phyloP scores from a whole-genome alignment of 2,797 vertebrate species.

The Poecilia picta region DNA sequence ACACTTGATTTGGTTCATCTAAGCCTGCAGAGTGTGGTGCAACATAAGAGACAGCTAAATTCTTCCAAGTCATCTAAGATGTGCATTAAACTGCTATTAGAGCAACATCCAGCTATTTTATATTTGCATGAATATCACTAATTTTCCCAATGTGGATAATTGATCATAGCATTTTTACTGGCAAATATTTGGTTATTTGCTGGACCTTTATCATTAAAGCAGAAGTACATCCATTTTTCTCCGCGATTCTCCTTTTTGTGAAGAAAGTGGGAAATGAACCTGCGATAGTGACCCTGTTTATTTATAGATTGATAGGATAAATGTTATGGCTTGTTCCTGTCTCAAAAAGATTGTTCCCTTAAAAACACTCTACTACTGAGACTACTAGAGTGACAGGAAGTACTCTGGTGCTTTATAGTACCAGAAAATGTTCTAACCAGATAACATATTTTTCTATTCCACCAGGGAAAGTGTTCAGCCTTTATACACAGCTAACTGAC shows the following conservation, averaged over 20 bases:
- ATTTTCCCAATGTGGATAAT: neutral
- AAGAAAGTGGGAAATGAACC: neutral
- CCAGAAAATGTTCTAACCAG: neutral
- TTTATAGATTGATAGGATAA: neutral
- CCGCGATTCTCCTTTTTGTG: neutral
- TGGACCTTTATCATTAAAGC: neutral
- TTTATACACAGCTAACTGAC: neutral
- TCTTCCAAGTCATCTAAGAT: neutral
- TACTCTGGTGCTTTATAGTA: neutral
- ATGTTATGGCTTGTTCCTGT: neutral
- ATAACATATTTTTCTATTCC: neutral
- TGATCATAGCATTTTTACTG: neutral
- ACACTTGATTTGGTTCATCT: slow-evolving; percentile 24
- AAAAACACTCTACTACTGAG: neutral
- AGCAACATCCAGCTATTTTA: neutral
- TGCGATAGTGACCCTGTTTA: neutral
- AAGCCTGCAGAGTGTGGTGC: neutral
- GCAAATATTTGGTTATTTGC: neutral
- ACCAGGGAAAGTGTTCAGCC: neutral
- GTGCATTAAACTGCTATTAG: neutral
- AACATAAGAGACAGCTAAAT: neutral
- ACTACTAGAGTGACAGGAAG: neutral
- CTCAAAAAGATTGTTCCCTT: neutral
- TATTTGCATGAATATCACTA: neutral
- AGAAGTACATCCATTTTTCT: neutral